These are phyloP conservation scores for Ceyx melanurus DNA, from an alignment of 2,113 vertebrate species.

Conservation along the genomic window DNA sequence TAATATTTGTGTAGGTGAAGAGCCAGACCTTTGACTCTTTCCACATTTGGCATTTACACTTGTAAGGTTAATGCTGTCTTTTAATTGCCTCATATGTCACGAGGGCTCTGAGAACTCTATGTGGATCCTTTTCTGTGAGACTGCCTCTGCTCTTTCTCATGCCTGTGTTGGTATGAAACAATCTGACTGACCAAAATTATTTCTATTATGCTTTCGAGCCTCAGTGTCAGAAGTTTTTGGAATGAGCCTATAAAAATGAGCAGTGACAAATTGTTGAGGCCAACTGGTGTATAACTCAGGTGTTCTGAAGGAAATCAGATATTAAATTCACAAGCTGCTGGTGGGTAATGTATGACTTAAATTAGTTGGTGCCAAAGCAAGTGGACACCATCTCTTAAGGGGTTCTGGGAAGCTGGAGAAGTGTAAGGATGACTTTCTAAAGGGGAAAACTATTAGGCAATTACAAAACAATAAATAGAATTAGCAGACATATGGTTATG, in stretches of 20 bases:
- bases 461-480: background rate
- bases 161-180: background rate
- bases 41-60: background rate
- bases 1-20: background rate
- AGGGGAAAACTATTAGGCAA: background rate
- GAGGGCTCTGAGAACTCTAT: background rate
- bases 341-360: background rate
- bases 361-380: background rate
- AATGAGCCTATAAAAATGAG: background rate
- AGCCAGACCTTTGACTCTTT: background rate
- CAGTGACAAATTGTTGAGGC: background rate
- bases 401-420: background rate
- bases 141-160: fast-evolving
- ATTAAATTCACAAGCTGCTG: background rate
- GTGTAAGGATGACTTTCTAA: background rate
- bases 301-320: background rate
- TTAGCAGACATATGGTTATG: background rate
- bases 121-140: background rate
- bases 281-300: no score
- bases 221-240: background rate
- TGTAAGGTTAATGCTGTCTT: background rate
- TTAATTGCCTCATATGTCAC: background rate
- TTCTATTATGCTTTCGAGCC: background rate
- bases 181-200: background rate
- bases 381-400: background rate